phyloP scores from a whole-genome alignment of 2,888 invertebrate genomes.

The Geophilus truncorum region DNA sequence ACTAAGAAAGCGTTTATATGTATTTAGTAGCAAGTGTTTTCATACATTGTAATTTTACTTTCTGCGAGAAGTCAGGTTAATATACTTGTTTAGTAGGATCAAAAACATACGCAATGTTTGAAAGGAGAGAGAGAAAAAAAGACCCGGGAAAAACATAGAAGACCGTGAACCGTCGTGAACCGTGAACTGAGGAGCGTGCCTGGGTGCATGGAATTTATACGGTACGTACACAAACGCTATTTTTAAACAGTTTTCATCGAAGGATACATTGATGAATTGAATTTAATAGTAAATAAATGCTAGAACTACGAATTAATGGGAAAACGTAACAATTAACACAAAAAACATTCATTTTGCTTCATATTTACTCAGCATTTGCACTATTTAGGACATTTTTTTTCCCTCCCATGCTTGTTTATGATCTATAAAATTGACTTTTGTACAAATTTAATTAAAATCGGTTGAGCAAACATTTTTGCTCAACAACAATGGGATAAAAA shows the following conservation, averaged over 20 bases:
- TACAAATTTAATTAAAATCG: neutral
- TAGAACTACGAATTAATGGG: no score
- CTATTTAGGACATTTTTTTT: no score
- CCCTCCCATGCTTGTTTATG: neutral
- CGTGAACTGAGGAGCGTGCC: neutral
- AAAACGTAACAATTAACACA: no score
- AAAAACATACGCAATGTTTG: neutral
- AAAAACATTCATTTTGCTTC: no score
- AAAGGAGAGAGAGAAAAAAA: neutral
- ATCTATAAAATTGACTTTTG: constrained; percentile 20
- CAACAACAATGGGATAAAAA: neutral
- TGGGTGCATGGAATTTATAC: neutral
- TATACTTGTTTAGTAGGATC: neutral
- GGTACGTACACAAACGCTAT: neutral
- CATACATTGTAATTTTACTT: neutral
- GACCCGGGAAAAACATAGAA: neutral
- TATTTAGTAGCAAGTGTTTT: neutral
- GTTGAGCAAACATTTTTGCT: neutral
- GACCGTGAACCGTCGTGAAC: neutral
- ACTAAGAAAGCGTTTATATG: constrained; percentile 1
- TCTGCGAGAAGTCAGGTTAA: neutral
- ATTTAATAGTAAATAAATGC: no score
- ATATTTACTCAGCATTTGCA: no score
- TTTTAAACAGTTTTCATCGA: no score
- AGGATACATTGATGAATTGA: no score